Evolutionary conservation across 2,888 invertebrate genomes (phyloP).

Genomic region (Ectropis crepuscularia): DNA sequence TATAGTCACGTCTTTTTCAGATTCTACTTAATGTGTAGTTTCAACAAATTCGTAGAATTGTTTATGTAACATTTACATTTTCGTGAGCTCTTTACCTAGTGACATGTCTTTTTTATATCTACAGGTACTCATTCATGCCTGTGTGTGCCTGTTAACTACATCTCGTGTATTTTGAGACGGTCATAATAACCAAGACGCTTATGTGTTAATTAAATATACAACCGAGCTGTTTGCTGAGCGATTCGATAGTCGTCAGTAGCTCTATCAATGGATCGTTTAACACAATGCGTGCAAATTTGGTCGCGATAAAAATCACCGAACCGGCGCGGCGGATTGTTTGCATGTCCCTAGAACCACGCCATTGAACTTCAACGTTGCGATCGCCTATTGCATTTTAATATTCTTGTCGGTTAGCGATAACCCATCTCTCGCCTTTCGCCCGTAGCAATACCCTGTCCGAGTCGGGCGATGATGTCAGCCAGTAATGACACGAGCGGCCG

Average conservation of each 20-base stretch:
- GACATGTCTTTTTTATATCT: too few species aligned
- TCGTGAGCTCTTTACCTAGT: too few species aligned
- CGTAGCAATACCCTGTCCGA: slow-evolving; percentile 71
- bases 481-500: slow-evolving; percentile 65
- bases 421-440: slow-evolving; percentile 71
- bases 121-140: not conserved
- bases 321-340: slow-evolving; percentile 59
- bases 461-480: slow-evolving; percentile 82
- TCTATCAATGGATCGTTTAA: slow-evolving; percentile 67
- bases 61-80: too few species aligned
- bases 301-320: slow-evolving; percentile 67
- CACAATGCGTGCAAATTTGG: slow-evolving; percentile 67
- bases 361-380: slow-evolving; percentile 71
- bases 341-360: slow-evolving; percentile 66
- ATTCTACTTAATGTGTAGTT: too few species aligned
- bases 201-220: slow-evolving; percentile 32
- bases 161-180: too few species aligned
- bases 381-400: slow-evolving; percentile 64
- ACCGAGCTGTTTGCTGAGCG: slow-evolving; percentile 39
- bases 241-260: slow-evolving; percentile 45
- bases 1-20: too few species aligned
- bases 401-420: slow-evolving; percentile 68
- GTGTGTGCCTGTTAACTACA: too few species aligned
- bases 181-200: slow-evolving; percentile 9
- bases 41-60: too few species aligned